A percentile compares a stretch with the other conserved stretches of the same genome.
These are phyloP conservation scores for Tenebrio molitor DNA, from an alignment of 1,140 invertebrate genomes.

Conservation along the genomic window DNA sequence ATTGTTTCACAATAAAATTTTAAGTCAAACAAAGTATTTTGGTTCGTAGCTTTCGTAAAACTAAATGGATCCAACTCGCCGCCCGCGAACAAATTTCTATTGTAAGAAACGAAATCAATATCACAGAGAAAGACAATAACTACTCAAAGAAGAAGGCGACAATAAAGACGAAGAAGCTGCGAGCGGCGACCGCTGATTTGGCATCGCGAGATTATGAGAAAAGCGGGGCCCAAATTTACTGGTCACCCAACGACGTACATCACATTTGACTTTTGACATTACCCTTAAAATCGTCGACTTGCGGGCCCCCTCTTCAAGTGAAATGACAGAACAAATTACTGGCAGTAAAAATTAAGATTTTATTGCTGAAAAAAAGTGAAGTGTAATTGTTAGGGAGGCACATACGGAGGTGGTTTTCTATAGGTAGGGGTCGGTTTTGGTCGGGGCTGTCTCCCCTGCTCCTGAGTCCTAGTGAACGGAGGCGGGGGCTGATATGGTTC, in stretches of 20 bases:
- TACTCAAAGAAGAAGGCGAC: constrained; percentile 10
- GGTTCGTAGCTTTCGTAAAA: constrained; percentile 1
- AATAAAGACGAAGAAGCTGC: constrained; percentile 1
- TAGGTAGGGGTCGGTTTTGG: constrained; percentile 88
- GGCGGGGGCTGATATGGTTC: constrained; percentile 76
- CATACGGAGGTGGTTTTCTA: constrained; percentile 91
- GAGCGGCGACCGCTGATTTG: constrained; percentile 6
- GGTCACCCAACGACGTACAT: background rate
- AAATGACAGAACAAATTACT: constrained; percentile 17
- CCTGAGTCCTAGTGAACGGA: constrained; percentile 70
- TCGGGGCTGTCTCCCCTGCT: constrained; percentile 75
- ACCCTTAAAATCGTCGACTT: background rate
- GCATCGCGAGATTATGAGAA: constrained; percentile 8
- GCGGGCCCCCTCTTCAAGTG: background rate
- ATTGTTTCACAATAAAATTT: constrained; percentile 20
- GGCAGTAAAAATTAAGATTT: constrained; percentile 39
- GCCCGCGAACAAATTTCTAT: constrained; percentile 3
- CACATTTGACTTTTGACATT: background rate
- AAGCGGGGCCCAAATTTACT: background rate
- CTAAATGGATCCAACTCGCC: constrained; percentile 2
- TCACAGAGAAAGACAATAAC: constrained; percentile 38
- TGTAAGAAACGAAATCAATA: constrained; percentile 14
- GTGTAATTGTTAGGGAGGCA: constrained; percentile 83
- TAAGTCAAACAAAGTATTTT: constrained; percentile 8
- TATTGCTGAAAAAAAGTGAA: constrained; percentile 63